Conservation (phyloP, 1,140 invertebrate genomes). For the Telenomus remus region DNA sequence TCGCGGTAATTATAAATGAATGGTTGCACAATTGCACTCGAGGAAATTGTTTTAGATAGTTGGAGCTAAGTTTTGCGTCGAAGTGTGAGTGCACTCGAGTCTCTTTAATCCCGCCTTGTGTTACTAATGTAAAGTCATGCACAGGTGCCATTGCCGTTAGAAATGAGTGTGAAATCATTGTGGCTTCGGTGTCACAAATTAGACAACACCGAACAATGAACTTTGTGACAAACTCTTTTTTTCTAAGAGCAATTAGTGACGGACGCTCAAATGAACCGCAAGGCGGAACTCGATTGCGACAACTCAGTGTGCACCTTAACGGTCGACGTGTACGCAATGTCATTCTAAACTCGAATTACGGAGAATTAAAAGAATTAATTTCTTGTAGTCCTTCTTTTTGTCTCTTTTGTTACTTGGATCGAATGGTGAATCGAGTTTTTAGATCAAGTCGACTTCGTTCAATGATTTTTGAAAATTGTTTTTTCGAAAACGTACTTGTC, state of each 20-base stretch:
- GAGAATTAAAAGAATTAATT: neutral
- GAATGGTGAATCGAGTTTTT: too few species aligned
- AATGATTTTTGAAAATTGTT: too few species aligned
- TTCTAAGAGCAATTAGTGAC: slow-evolving; percentile 60
- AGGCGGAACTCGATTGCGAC: slow-evolving; percentile 67
- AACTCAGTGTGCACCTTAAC: slow-evolving; percentile 60
- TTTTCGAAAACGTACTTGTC: too few species aligned
- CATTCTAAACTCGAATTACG: slow-evolving; percentile 28
- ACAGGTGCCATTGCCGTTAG: slow-evolving; percentile 38
- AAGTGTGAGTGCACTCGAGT: slow-evolving; percentile 9
- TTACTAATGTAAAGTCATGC: slow-evolving; percentile 17
- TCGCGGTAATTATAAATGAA: too few species aligned
- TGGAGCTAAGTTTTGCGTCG: neutral
- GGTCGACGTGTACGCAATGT: slow-evolving; percentile 41
- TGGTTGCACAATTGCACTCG: neutral
- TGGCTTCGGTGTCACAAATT: slow-evolving; percentile 41
- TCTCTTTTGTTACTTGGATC: too few species aligned
- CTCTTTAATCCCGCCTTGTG: slow-evolving; percentile 29
- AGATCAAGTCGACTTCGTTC: too few species aligned
- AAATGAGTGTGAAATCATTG: slow-evolving; percentile 35
- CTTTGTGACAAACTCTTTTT: slow-evolving; percentile 44
- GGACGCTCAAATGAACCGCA: slow-evolving; percentile 58
- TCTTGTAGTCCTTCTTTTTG: too few species aligned
- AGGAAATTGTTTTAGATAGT: neutral
- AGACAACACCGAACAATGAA: slow-evolving; percentile 50